Conservation (phyloP, 1,140 invertebrate genomes). For the Drosophila elegans region DNA sequence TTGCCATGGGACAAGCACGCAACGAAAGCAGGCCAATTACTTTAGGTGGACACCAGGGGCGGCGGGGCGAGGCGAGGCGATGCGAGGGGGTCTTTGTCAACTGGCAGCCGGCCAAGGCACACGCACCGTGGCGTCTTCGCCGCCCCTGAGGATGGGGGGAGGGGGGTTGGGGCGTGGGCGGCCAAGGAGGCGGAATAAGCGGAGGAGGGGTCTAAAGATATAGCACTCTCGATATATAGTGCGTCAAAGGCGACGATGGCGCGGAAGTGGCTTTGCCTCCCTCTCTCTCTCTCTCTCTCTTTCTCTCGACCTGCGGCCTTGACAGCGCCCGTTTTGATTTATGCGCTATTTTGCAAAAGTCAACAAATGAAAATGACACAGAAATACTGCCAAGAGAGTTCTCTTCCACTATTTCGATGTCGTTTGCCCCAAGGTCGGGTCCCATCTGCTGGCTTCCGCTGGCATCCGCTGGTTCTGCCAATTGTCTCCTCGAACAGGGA, state of each 20-base stretch:
- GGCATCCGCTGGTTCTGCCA: background rate
- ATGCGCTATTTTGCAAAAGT: constrained; percentile 76
- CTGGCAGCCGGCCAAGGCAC: constrained; percentile 56
- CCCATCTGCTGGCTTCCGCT: background rate
- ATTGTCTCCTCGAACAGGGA: background rate
- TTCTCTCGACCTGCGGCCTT: constrained; percentile 17
- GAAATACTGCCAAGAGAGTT: constrained; percentile 46
- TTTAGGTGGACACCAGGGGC: constrained; percentile 2
- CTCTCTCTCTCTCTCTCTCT: background rate
- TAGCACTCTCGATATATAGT: constrained; percentile 16
- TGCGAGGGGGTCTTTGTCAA: constrained; percentile 2
- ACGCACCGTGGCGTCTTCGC: constrained; percentile 43
- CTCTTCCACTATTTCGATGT: constrained; percentile 27
- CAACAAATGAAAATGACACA: constrained; percentile 79
- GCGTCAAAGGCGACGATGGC: constrained; percentile 46
- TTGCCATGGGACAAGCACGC: constrained; percentile 33
- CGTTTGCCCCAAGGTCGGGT: constrained; percentile 25
- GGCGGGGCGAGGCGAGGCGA: background rate
- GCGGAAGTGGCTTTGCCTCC: constrained; percentile 35
- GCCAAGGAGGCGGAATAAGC: constrained; percentile 24
- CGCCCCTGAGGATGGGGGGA: constrained; percentile 5
- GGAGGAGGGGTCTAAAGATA: background rate
- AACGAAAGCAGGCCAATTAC: constrained; percentile 52
- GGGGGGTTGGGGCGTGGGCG: background rate
- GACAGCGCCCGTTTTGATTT: constrained; percentile 68